Base-by-base conservation (phyloP, 2,797 vertebrate genomes). In the Argya squamiceps region DNA sequence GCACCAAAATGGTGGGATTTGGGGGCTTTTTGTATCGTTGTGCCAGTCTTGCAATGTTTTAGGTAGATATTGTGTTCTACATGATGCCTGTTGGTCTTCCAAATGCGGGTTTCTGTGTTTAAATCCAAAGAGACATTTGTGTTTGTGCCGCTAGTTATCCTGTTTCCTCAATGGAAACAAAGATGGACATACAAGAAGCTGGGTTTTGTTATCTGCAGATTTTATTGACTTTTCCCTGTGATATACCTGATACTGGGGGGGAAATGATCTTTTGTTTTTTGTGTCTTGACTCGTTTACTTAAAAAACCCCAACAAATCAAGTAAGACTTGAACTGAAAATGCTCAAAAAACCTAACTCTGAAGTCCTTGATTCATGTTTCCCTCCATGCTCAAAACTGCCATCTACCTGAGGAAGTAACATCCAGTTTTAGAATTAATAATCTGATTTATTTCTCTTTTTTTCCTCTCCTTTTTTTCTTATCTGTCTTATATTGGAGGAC, bases 191-290 rank as follows among this genome's bases (percentile, higher is more conserved):
- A 7, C 15, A 62, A 80, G 15, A 50, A 88, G 12, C 10, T 71
- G 18, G 1, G 59, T 91, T 63, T 36, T 22, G 7, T 11, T 34
- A 53, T 47, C 41, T 81, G 22, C 9, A 29, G 43, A 3, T 56
- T 81, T 24, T 68, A 17, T 9, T 52, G 22, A 30, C 50, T 60
- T 50, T 29, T 53, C 12, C 15, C 12, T 59, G 14, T 67, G 27
- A 19, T 50, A 46, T 10, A 44, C 3, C 26, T 78, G 58, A n/a
- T 49, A 46, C 23, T 20, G 9, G 7, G 16, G 8, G 6, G 0
- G 0, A 18, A 27, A 52, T 2, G 10, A 15, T 43, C 9, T 47
- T 87, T 27, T 17, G 5, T 55, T 64, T 43, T 56, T 39, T 15
- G 3, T 56, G 3, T 68, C 20, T 63, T 86, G 34, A 39, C 11